phyloP scores from a whole-genome alignment of 1,140 invertebrate genomes.

The Andricus grossulariae region DNA sequence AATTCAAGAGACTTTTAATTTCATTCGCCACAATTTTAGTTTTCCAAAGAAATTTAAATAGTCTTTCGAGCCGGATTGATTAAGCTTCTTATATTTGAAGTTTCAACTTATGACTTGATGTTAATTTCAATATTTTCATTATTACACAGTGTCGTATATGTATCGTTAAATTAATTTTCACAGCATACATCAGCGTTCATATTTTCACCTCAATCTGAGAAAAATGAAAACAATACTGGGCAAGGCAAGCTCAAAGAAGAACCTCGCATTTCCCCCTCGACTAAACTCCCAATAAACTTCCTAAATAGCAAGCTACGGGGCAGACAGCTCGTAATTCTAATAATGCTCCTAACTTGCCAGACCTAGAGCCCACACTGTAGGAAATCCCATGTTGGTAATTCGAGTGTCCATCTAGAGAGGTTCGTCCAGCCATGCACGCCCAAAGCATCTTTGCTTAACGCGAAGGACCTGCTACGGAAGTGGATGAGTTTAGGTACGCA shows the following conservation, averaged over 20 bases:
- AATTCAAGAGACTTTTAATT: too few relatives aligned
- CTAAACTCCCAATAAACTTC: conserved; percentile 26
- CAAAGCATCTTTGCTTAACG: conserved; percentile 28
- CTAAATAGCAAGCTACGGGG: conserved; percentile 29
- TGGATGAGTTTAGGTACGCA: conserved; percentile 41
- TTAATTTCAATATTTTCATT: not conserved
- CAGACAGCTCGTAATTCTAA: conserved; percentile 37
- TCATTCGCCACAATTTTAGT: too few relatives aligned
- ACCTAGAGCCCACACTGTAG: conserved; percentile 11
- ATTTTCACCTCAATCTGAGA: not conserved
- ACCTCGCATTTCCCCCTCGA: conserved; percentile 26
- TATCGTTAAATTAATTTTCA: too few relatives aligned
- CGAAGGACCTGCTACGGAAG: not conserved
- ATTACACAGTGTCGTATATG: too few relatives aligned
- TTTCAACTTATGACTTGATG: not conserved
- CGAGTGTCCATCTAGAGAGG: conserved; percentile 33
- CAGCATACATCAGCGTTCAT: not conserved
- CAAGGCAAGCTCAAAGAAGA: conserved; percentile 8
- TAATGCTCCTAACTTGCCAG: conserved; percentile 38
- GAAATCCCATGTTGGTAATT: conserved; percentile 44
- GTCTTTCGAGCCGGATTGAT: too few relatives aligned
- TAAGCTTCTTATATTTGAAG: too few relatives aligned
- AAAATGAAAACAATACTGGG: conserved; percentile 10
- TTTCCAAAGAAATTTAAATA: too few relatives aligned
- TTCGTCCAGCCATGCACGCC: conserved; percentile 28